A percentile compares a stretch with the other conserved stretches of the same genome.
These are phyloP conservation scores for Muntiacus reevesi DNA, from an alignment of 2,113 vertebrate genomes.

Conservation along the genomic window DNA sequence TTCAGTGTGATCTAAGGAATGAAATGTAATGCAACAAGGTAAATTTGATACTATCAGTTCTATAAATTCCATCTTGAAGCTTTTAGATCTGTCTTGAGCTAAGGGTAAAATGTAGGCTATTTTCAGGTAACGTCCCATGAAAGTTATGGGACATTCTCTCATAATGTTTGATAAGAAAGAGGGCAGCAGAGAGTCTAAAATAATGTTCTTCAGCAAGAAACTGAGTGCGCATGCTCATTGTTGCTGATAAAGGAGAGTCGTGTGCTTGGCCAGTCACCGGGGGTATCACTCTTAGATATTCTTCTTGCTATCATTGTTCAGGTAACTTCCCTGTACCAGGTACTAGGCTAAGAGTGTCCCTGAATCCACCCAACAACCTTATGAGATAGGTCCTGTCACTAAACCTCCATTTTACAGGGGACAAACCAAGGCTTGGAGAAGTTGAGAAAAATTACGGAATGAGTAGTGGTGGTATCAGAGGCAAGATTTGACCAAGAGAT, in stretches of 20 bases:
- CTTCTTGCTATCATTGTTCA: background rate
- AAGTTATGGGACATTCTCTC: background rate
- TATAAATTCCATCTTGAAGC: background rate
- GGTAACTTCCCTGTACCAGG: background rate
- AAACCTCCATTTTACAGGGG: background rate
- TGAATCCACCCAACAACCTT: background rate
- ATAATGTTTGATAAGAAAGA: background rate
- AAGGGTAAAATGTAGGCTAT: background rate
- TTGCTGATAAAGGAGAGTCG: background rate
- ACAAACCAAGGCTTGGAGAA: background rate
- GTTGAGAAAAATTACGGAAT: background rate
- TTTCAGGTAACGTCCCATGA: background rate
- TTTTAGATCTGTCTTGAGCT: background rate
- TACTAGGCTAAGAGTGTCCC: background rate
- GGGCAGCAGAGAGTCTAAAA: background rate
- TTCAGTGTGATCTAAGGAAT: background rate
- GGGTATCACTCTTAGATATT: background rate
- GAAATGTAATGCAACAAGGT: background rate
- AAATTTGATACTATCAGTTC: background rate
- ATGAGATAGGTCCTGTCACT: background rate
- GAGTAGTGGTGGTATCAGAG: background rate
- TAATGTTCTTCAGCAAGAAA: background rate
- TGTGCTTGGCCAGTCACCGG: background rate
- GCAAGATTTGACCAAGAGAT: background rate
- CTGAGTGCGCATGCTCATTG: fast-evolving